Evolutionary conservation across 2,797 vertebrate species (phyloP).

Genomic region (Todus mexicanus): DNA sequence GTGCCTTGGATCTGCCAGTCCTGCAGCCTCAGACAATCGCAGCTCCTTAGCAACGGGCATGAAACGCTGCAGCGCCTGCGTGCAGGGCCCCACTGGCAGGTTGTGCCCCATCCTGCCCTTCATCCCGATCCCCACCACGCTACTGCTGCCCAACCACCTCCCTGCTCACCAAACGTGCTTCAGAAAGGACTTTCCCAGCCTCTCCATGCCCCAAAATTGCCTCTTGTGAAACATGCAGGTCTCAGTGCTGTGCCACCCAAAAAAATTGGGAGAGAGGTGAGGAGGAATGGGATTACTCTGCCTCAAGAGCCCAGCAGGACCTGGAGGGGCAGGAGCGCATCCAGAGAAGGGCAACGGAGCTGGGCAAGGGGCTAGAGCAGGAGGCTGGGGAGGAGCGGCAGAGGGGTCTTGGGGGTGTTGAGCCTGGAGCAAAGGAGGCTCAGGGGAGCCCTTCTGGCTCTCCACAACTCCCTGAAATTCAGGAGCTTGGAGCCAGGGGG

Average conservation of each 20-base stretch:
- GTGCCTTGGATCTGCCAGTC: background rate
- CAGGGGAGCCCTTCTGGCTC: no score
- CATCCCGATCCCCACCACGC: accelerated
- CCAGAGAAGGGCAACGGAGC: no score
- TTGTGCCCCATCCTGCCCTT: background rate
- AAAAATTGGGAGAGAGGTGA: background rate
- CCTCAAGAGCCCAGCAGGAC: background rate
- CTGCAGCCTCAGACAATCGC: background rate
- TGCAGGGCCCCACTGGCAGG: accelerated
- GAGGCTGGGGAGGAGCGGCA: no score
- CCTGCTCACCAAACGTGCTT: accelerated
- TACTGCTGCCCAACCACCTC: background rate
- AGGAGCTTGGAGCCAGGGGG: no score
- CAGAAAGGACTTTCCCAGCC: background rate
- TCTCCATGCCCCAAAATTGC: background rate
- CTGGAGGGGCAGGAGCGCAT: no score
- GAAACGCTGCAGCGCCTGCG: background rate
- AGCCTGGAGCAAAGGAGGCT: no score
- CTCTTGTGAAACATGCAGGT: background rate
- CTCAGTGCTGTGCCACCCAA: background rate
- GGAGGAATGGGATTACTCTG: background rate
- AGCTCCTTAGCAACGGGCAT: background rate
- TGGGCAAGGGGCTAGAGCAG: no score
- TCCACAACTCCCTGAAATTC: no score
- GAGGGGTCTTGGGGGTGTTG: no score